These are phyloP conservation scores for Mactromeris polynyma DNA, from an alignment of 2,888 invertebrate species.

Conservation along the genomic window DNA sequence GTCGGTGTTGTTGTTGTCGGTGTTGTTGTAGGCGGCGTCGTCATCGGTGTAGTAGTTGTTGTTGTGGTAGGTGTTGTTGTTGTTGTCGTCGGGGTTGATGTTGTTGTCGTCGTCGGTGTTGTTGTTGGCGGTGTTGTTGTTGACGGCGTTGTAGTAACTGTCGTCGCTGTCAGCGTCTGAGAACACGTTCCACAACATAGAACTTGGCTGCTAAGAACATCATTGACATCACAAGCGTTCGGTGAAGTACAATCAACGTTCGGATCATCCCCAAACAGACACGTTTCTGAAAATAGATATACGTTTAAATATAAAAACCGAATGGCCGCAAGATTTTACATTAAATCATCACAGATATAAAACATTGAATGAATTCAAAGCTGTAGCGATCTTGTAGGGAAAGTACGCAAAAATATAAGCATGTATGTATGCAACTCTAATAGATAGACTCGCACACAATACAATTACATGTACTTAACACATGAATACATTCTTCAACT, in stretches of 20 bases:
- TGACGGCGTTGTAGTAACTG: conserved; percentile 21
- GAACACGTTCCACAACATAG: conserved; percentile 62
- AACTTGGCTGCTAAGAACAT: conserved; percentile 38
- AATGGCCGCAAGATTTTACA: too few relatives aligned
- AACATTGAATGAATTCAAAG: too few relatives aligned
- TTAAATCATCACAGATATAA: neutral
- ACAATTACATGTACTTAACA: neutral
- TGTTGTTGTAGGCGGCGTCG: conserved; percentile 29
- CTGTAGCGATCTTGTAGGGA: neutral
- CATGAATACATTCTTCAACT: neutral
- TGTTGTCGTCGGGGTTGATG: neutral
- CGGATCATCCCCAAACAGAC: conserved; percentile 65
- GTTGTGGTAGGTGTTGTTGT: conserved; percentile 2
- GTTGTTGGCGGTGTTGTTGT: neutral
- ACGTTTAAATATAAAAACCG: neutral
- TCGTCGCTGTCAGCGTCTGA: conserved; percentile 6
- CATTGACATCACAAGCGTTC: conserved; percentile 40
- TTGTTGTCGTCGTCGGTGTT: neutral
- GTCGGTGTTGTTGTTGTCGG: conserved; percentile 29
- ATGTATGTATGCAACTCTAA: neutral
- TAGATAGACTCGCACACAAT: neutral
- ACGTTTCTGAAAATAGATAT: conserved; percentile 39
- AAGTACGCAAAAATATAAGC: neutral
- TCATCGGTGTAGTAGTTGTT: neutral
- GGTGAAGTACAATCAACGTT: conserved; percentile 34